A percentile compares a stretch with the other conserved stretches of the same genome.
phyloP scores from a whole-genome alignment of 2,113 vertebrate genomes.

The Xiphophorus maculatus region DNA sequence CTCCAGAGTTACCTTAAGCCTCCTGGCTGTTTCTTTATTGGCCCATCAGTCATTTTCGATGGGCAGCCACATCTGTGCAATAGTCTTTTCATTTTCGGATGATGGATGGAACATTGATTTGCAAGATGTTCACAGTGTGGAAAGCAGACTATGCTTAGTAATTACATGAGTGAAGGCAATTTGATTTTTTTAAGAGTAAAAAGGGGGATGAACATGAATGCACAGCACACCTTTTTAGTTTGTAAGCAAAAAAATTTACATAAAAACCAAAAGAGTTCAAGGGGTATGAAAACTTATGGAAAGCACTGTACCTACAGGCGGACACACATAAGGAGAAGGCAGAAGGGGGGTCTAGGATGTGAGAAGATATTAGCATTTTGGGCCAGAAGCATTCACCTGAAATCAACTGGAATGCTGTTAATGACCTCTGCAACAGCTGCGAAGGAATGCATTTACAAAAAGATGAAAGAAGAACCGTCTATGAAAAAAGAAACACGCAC shows the following conservation, averaged over 20 bases:
- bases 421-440: slow-evolving; percentile 28
- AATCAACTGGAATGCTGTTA: slow-evolving; percentile 37
- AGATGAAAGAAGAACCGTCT: slow-evolving; percentile 30
- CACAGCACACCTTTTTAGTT: background rate
- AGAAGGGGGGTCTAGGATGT: background rate
- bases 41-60: background rate
- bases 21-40: background rate
- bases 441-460: slow-evolving; percentile 40
- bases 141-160: background rate
- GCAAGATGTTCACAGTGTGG: background rate
- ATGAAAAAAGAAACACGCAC: background rate
- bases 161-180: background rate
- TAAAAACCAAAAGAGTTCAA: background rate
- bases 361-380: slow-evolving; percentile 7
- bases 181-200: too few species aligned
- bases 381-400: slow-evolving; percentile 40
- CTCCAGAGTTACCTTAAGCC: too few species aligned
- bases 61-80: background rate
- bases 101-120: background rate
- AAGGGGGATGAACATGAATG: too few species aligned
- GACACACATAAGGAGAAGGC: slow-evolving; percentile 5
- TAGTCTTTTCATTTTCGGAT: background rate
- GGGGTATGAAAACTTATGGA: background rate
- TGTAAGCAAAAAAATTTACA: background rate
- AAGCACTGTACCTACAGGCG: background rate